Conservation (phyloP, 2,113 vertebrate genomes). For the Mobula birostris region DNA sequence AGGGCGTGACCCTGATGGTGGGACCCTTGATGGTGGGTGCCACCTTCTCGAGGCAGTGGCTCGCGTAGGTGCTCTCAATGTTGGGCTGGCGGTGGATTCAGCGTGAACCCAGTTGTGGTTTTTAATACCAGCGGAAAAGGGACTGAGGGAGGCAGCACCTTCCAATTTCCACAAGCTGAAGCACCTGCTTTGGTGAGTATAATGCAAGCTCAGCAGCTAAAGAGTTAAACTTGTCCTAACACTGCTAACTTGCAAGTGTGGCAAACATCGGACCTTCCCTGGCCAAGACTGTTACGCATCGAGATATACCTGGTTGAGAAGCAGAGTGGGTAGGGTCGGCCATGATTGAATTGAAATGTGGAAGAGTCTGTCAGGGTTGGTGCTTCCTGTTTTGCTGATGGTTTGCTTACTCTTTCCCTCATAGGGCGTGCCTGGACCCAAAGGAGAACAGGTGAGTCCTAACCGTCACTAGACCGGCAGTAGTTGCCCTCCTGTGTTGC, state of each 20-base stretch:
- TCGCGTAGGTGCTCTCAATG: no score
- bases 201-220: neutral
- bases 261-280: neutral
- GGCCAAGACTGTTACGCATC: neutral
- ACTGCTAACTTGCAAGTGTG: neutral
- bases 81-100: neutral
- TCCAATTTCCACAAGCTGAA: neutral
- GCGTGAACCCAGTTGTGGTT: neutral
- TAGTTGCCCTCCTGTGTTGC: neutral
- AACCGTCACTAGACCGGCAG: neutral
- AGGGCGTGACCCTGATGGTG: no score
- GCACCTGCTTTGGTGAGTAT: neutral
- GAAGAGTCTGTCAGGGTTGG: neutral
- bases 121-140: neutral
- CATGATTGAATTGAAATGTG: neutral
- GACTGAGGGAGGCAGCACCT: neutral
- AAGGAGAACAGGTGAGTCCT: neutral
- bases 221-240: neutral
- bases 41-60: no score
- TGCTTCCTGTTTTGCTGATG: neutral
- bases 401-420: neutral
- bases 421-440: neutral
- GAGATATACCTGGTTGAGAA: neutral
- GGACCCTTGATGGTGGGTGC: no score
- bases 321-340: neutral